These are phyloP conservation scores for Noctua pronuba DNA, from an alignment of 2,888 invertebrate genomes.

Conservation along the genomic window DNA sequence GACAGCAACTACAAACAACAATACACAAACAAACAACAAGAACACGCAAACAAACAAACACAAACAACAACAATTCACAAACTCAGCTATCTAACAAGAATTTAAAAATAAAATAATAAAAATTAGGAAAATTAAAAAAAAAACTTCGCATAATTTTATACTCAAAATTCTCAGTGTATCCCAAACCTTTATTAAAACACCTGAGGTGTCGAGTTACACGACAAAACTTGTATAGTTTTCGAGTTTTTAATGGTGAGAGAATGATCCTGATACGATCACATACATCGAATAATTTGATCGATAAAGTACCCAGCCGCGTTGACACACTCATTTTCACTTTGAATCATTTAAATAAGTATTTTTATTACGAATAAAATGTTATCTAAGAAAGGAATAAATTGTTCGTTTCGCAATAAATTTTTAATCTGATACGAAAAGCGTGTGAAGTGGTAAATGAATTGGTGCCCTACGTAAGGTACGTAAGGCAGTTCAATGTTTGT, in stretches of 20 bases:
- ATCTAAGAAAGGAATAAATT: conserved; percentile 51
- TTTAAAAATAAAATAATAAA: too few relatives aligned
- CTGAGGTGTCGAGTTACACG: conserved; percentile 84
- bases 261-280: conserved; percentile 81
- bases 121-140: too few relatives aligned
- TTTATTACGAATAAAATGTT: conserved; percentile 55
- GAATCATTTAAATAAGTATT: conserved; percentile 66
- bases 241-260: conserved; percentile 82
- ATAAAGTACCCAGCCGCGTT: conserved; percentile 68
- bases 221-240: conserved; percentile 82
- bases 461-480: conserved; percentile 16
- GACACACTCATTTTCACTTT: conserved; percentile 63
- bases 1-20: too few relatives aligned
- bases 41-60: too few relatives aligned
- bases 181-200: conserved; percentile 61
- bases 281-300: conserved; percentile 77
- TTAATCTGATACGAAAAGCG: conserved; percentile 56
- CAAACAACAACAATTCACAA: too few relatives aligned
- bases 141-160: neutral
- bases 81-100: too few relatives aligned
- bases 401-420: conserved; percentile 50
- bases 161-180: conserved; percentile 59
- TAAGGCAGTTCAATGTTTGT: neutral
- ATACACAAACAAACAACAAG: too few relatives aligned
- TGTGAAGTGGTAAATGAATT: conserved; percentile 47